A percentile compares a stretch with the other conserved stretches of the same genome.
phyloP scores from a whole-genome alignment of 2,797 vertebrate genomes.

The Lacerta bilineata region DNA sequence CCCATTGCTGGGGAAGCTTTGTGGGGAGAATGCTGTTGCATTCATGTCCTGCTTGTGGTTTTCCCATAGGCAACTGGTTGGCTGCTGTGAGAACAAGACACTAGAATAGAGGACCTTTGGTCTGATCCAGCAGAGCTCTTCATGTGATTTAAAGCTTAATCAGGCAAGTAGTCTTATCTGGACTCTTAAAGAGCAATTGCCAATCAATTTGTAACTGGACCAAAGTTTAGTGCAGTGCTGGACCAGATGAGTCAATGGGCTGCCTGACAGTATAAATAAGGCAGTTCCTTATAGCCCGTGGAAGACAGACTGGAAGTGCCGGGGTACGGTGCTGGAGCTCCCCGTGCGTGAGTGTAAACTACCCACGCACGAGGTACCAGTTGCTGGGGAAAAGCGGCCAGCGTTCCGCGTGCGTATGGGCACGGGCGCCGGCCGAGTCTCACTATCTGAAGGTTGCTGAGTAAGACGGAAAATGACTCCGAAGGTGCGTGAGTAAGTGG shows the following conservation, averaged over 20 bases:
- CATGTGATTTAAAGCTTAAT: background rate
- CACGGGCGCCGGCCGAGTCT: too few species aligned
- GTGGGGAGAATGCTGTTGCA: too few species aligned
- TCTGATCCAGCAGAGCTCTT: background rate
- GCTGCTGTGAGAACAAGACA: background rate
- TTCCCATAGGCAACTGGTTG: background rate
- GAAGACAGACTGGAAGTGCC: background rate
- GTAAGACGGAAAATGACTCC: too few species aligned
- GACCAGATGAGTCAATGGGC: background rate
- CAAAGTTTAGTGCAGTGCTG: background rate
- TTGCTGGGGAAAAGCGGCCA: too few species aligned
- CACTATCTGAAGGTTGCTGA: too few species aligned
- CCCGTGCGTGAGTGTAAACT: too few species aligned
- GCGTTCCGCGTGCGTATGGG: too few species aligned
- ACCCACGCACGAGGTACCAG: too few species aligned
- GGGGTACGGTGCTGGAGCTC: too few species aligned
- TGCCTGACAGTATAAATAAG: background rate
- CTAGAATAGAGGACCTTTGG: background rate
- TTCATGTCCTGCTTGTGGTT: too few species aligned
- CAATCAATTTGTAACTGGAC: background rate
- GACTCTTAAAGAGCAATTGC: background rate
- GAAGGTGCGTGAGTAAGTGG: too few species aligned
- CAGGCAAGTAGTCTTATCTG: background rate
- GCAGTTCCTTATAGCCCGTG: background rate
- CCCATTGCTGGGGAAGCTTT: too few species aligned